A percentile compares a stretch with the other conserved stretches of the same genome.
phyloP scores from a whole-genome alignment of 2,113 vertebrate species.

The Toxotes jaculatrix region DNA sequence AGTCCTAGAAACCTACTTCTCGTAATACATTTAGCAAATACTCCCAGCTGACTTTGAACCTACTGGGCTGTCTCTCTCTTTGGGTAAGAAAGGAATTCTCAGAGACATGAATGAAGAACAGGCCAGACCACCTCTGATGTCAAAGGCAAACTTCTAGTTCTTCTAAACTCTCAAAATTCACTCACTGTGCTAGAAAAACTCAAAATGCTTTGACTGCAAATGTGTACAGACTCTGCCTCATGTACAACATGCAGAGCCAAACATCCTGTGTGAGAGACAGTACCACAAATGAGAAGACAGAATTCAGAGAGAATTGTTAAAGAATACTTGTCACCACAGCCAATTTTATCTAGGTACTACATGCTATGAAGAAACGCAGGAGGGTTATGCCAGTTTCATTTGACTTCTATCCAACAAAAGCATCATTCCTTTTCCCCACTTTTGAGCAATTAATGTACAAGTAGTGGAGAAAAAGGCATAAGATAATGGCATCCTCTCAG shows the following conservation, averaged over 20 bases:
- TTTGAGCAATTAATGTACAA: slow-evolving; percentile 34
- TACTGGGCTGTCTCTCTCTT: slow-evolving; percentile 28
- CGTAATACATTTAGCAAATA: slow-evolving; percentile 62
- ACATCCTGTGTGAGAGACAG: neutral
- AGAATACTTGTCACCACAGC: neutral
- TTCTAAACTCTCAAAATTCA: slow-evolving; percentile 1
- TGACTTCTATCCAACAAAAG: slow-evolving; percentile 4
- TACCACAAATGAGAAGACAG: neutral
- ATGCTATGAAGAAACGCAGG: neutral
- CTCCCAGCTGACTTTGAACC: slow-evolving; percentile 58
- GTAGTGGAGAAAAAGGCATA: neutral
- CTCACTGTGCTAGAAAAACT: neutral
- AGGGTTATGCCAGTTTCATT: neutral
- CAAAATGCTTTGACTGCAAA: neutral
- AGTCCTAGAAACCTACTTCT: slow-evolving; percentile 78
- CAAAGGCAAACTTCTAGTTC: slow-evolving; percentile 15
- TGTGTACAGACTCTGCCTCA: neutral
- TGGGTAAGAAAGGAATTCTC: slow-evolving; percentile 28
- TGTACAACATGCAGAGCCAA: slow-evolving; percentile 5
- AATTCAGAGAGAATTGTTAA: neutral
- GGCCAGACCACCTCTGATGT: neutral
- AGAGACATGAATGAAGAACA: slow-evolving; percentile 27
- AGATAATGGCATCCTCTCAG: slow-evolving; percentile 14
- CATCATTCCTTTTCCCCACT: neutral
- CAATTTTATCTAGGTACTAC: neutral